A percentile compares a stretch with the other conserved stretches of the same genome.
phyloP scores from a whole-genome alignment of 2,888 invertebrate genomes.

The Drosophila silvestris region DNA sequence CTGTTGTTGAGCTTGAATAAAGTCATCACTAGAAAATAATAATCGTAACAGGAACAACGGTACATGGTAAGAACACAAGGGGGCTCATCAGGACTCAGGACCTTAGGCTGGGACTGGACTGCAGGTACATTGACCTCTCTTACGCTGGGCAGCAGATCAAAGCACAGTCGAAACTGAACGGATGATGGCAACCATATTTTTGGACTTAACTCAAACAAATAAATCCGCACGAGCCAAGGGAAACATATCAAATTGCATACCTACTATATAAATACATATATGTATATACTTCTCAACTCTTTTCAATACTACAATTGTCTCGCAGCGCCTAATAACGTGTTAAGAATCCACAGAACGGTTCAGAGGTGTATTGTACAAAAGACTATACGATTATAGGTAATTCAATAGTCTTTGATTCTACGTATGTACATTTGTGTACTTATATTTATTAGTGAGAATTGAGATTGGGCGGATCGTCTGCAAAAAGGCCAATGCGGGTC shows the following conservation, averaged over 20 bases:
- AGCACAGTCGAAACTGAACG: slow-evolving; percentile 4
- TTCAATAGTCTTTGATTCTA: background rate
- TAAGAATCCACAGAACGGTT: background rate
- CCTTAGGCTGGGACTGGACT: slow-evolving; percentile 34
- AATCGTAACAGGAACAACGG: slow-evolving; percentile 91
- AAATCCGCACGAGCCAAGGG: background rate
- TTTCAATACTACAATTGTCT: background rate
- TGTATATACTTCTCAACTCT: background rate
- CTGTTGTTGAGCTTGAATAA: slow-evolving; percentile 98
- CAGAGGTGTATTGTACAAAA: background rate
- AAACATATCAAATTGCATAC: background rate
- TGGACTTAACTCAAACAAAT: no score
- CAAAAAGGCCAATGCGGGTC: background rate
- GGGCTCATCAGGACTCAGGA: slow-evolving; percentile 57
- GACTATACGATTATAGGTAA: background rate
- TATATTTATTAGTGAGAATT: background rate
- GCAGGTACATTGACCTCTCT: slow-evolving; percentile 18
- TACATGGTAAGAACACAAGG: slow-evolving; percentile 85
- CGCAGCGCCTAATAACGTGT: background rate
- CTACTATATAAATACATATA: background rate
- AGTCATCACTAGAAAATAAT: slow-evolving; percentile 98
- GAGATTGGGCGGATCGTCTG: slow-evolving; percentile 5
- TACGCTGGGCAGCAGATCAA: slow-evolving; percentile 30
- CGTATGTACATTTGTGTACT: background rate
- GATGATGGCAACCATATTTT: slow-evolving; percentile 5